Evolutionary conservation across 1,140 invertebrate genomes (phyloP).

Genomic region (Diuraphis noxia): DNA sequence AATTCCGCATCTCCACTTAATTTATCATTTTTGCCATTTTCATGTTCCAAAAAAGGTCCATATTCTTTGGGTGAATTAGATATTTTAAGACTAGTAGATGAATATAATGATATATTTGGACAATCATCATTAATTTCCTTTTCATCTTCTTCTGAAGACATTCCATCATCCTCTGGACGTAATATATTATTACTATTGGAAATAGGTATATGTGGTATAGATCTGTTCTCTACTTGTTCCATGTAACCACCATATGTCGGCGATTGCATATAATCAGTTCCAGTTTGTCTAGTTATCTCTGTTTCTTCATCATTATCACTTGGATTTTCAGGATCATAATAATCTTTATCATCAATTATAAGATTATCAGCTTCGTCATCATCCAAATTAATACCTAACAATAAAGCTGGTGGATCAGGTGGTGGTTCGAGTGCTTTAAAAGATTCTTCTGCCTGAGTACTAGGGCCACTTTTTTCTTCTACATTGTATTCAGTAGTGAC

Average conservation of each 20-base stretch:
- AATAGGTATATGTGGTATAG: slow-evolving; percentile 46
- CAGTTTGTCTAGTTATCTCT: slow-evolving; percentile 59
- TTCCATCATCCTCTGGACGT: slow-evolving; percentile 57
- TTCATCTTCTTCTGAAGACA: slow-evolving; percentile 61
- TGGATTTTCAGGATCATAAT: slow-evolving; percentile 70
- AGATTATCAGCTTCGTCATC: slow-evolving; percentile 60
- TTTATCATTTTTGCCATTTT: slow-evolving; percentile 58
- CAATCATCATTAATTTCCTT: slow-evolving; percentile 72
- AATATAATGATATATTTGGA: slow-evolving; percentile 83
- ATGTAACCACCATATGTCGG: slow-evolving; percentile 55
- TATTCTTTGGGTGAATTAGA: slow-evolving; percentile 54
- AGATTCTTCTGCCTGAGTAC: slow-evolving; percentile 57
- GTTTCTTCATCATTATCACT: slow-evolving; percentile 63
- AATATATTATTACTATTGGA: slow-evolving; percentile 56
- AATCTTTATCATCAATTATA: slow-evolving; percentile 68
- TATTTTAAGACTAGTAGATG: slow-evolving; percentile 75
- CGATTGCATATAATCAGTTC: slow-evolving; percentile 47
- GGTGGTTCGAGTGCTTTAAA: slow-evolving; percentile 59
- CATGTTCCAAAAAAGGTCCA: slow-evolving; percentile 42
- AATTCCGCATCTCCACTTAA: slow-evolving; percentile 59
- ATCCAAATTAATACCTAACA: slow-evolving; percentile 62
- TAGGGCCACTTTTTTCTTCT: slow-evolving; percentile 59
- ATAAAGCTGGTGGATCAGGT: slow-evolving; percentile 65
- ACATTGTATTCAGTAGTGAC: slow-evolving; percentile 53
- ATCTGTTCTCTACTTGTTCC: slow-evolving; percentile 57